phyloP scores from a whole-genome alignment of 2,888 invertebrate genomes.

The Meiosimyza decipiens region DNA sequence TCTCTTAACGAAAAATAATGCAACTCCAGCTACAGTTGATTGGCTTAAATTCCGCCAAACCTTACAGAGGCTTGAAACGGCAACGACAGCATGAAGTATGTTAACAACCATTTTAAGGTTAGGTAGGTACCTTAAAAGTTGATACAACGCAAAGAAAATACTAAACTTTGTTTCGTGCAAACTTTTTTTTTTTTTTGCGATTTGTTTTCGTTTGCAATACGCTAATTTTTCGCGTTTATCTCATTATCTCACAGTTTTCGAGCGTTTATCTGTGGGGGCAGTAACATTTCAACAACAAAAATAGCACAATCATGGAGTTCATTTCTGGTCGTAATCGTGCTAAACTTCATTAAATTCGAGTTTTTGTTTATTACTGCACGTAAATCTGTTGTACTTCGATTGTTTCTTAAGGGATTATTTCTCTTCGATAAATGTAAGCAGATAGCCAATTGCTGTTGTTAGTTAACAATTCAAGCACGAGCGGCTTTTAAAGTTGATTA shows the following conservation, averaged over 20 bases:
- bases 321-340: conserved; percentile 52
- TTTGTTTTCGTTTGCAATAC: conserved; percentile 44
- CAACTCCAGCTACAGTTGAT: conserved; percentile 43
- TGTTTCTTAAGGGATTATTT: conserved; percentile 24
- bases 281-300: conserved; percentile 12
- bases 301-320: conserved; percentile 9
- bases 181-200: conserved; percentile 14
- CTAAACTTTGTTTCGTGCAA: conserved; percentile 3
- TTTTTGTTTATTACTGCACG: neutral
- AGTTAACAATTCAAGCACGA: conserved; percentile 22
- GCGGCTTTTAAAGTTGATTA: conserved; percentile 24
- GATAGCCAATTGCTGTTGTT: neutral
- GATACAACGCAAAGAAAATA: neutral
- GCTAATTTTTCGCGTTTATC: conserved; percentile 64
- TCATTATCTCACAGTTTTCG: conserved; percentile 59
- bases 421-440: neutral
- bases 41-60: conserved; percentile 49
- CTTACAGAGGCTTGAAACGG: conserved; percentile 6
- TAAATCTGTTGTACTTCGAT: neutral
- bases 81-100: neutral
- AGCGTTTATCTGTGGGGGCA: conserved; percentile 34
- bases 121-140: too few relatives aligned
- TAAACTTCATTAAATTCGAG: conserved; percentile 57
- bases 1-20: too few relatives aligned
- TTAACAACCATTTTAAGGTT: too few relatives aligned